phyloP scores from a whole-genome alignment of 2,888 invertebrate species.

The Zootermopsis nevadensis region DNA sequence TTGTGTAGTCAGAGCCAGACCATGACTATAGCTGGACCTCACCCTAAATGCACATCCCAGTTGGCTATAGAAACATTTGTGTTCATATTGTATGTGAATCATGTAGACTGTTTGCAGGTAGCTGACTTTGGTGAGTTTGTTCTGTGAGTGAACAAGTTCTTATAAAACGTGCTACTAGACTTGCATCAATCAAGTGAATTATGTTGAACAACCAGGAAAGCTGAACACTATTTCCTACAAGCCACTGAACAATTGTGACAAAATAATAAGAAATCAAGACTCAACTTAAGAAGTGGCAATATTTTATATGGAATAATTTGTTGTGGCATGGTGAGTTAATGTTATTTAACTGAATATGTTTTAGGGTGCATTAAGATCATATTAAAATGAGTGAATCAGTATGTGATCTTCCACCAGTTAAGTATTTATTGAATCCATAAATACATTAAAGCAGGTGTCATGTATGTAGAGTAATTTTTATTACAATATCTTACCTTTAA shows the following conservation, averaged over 20 bases:
- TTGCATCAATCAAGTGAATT: slow-evolving; percentile 2
- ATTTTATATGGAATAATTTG: not conserved
- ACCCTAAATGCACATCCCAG: not conserved
- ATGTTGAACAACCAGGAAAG: not conserved
- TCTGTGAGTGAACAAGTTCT: not conserved
- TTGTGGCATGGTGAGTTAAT: not conserved
- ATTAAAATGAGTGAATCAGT: too few species aligned
- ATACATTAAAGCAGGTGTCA: too few species aligned
- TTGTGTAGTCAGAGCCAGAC: slow-evolving; percentile 11
- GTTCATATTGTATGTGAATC: not conserved
- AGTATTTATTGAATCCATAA: too few species aligned
- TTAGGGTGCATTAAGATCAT: too few species aligned
- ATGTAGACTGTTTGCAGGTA: too few species aligned
- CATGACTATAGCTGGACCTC: slow-evolving; percentile 1
- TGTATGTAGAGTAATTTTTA: too few species aligned
- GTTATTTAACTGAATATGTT: not conserved
- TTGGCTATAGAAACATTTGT: not conserved
- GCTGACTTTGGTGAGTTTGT: not conserved
- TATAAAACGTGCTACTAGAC: not conserved
- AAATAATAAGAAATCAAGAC: not conserved
- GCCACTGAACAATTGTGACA: not conserved
- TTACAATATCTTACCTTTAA: too few species aligned
- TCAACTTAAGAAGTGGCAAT: not conserved
- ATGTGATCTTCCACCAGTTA: too few species aligned
- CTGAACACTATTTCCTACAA: not conserved